A percentile compares a stretch with the other conserved stretches of the same genome.
phyloP scores from a whole-genome alignment of 2,888 invertebrate species.

The Emmelina monodactyla region DNA sequence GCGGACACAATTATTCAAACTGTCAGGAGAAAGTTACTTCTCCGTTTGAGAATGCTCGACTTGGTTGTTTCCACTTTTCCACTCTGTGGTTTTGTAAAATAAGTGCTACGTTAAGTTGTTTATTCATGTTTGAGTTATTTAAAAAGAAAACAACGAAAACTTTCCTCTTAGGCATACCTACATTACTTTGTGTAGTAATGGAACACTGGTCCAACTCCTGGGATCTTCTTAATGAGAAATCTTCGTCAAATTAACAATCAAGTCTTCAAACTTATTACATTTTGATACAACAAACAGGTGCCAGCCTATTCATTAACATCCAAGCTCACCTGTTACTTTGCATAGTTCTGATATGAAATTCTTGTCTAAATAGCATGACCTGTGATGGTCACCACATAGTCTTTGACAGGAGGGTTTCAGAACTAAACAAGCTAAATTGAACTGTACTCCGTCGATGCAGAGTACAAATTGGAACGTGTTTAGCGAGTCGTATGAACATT shows the following conservation, averaged over 20 bases:
- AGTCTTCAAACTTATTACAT: not conserved
- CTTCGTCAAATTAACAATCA: not conserved
- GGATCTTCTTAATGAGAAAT: no score
- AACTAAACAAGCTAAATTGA: conserved; percentile 13
- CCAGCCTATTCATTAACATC: not conserved
- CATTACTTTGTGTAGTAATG: no score
- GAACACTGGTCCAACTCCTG: no score
- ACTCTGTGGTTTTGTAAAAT: no score
- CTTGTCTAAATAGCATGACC: conserved; percentile 15
- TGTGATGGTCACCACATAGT: conserved; percentile 18
- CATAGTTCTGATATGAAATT: conserved; percentile 20
- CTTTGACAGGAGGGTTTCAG: conserved; percentile 14
- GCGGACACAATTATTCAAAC: no score
- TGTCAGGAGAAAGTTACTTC: no score
- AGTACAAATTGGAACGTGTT: not conserved
- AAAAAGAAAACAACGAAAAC: no score
- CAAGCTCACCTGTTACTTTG: not conserved
- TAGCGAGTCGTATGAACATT: conserved; percentile 40
- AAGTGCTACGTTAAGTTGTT: no score
- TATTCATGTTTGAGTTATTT: no score
- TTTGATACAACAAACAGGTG: not conserved
- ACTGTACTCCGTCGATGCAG: conserved; percentile 9
- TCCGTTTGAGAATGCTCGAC: no score
- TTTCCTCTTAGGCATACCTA: no score
- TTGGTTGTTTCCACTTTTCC: no score